These are phyloP conservation scores for Lochmaea crataegi DNA, from an alignment of 2,888 invertebrate species.

Conservation along the genomic window DNA sequence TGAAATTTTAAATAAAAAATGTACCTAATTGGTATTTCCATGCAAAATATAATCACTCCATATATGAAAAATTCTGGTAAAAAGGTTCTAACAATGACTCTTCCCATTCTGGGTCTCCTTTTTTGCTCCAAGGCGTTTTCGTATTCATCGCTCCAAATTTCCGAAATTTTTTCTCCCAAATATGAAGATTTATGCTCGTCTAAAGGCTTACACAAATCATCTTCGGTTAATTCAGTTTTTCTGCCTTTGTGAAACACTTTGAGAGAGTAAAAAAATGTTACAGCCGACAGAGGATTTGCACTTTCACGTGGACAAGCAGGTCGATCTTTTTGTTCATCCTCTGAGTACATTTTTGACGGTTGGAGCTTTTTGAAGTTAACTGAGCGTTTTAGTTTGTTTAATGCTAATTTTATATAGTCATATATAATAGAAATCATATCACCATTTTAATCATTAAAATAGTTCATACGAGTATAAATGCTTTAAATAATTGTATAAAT, in stretches of 20 bases:
- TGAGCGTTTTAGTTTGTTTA: neutral
- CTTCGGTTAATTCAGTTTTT: conserved; percentile 56
- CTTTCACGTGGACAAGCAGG: conserved; percentile 51
- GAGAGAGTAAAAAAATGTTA: conserved; percentile 54
- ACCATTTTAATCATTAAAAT: neutral
- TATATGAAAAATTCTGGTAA: conserved; percentile 69
- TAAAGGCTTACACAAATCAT: conserved; percentile 76
- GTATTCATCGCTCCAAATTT: conserved; percentile 72
- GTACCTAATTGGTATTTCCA: conserved; percentile 66
- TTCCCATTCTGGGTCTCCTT: conserved; percentile 70
- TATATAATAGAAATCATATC: neutral
- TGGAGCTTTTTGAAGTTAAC: neutral
- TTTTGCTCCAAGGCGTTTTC: conserved; percentile 63
- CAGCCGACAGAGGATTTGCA: conserved; percentile 56
- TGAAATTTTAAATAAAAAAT: neutral
- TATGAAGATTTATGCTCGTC: conserved; percentile 71
- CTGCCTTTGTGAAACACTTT: conserved; percentile 57
- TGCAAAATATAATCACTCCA: conserved; percentile 68
- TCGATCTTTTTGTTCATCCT: conserved; percentile 25
- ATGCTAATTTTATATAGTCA: neutral
- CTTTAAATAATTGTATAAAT: neutral
- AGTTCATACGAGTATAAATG: neutral
- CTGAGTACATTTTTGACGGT: conserved; percentile 17
- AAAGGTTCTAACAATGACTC: conserved; percentile 70
- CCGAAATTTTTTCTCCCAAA: conserved; percentile 72